Evolutionary conservation across 2,888 invertebrate species (phyloP), one percentile per base, ranked within the genome.

Genomic region (Philereme transversata): DNA sequence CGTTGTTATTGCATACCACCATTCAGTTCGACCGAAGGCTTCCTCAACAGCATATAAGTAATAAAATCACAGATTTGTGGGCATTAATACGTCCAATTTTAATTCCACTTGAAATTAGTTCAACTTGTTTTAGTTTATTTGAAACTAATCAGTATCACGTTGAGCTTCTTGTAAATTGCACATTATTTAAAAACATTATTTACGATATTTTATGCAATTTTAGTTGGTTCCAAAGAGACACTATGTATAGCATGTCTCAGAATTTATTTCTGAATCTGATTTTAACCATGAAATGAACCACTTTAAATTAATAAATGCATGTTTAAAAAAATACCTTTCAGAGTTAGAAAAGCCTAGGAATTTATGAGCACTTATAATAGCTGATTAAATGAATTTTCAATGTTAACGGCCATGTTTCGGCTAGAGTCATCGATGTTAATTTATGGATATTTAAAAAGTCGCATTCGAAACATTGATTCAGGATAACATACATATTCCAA

Each of bases 31-130:
- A 76, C 75, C 75, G 72, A 70, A 82, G 74, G 86, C 87, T 88
- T 84, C 87, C 72, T 87, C 87, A 88, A 86, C 87, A 87, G 87
- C 82, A 22, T 77, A 68, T 58, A 63, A 63, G 73, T 74, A 82
- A 86, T 87, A 87, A 87, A 87, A 79, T 81, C 74, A 79, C 82
- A 82, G 78, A 86, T 86, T 87, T 87, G 86, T 86, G 82, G 82
- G 81, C 77, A 77, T 76, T 76, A 78, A 76, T 73, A 75, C 69
- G 72, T 76, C 79, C 79, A 80, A 70, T 82, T 86, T 84, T 82
- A 85, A 84, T 83, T 82, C 77, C 73, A 83, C 72, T 77, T 79
- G 77, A 82, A 86, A 86, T 85, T 83, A 83, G 82, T 83, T 74
- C 82, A 78, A 83, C 79, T 79, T 22, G 1, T 22, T 79, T 65